Base-by-base conservation (phyloP, 2,113 vertebrate genomes). In the Taurulus bubalis region DNA sequence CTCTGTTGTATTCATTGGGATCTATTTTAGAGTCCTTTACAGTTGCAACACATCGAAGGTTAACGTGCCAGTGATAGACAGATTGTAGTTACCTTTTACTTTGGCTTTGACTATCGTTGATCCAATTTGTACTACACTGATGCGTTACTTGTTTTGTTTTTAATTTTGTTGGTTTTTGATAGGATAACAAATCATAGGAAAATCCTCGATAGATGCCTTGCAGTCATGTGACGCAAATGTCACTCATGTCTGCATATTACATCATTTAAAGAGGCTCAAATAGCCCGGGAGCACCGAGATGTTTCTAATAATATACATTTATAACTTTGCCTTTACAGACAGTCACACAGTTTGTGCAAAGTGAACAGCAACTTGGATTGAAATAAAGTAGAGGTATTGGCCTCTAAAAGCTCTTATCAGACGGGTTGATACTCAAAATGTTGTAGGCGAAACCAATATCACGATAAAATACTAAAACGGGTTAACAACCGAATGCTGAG, bases 11-110 rank as follows among this genome's bases (percentile, higher is more conserved):
- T 71, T 58, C 7, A 32, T 55, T 56, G 10, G 9, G 18, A n/a
- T 78, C 45, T 83, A 16, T 63, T 77, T 81, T 53, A 45, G 73
- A 77, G 38, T 28, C 26, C 55, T 30, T 63, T 53, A 58, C 55
- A 72, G 53, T 53, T 32, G n/a, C 26, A 8, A 26, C 45, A 66
- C 38, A 28, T 56, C 0, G 3, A 32, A 32, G 40, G 30, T 67
- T 42, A 40, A 74, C 49, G 34, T 49, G 8, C 1, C 28, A 49
- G 11, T 26, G 42, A 51, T 6, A 22, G 2, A 55, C 15, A 11
- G 20, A 2, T 47, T 45, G 6, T 24, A 49, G 70, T 67, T 14
- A 28, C 24, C 51, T 49, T 20, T 4, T 42, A 62, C 11, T n/a
- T 42, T 62, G 56, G 28, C 6, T 30, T 63, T 38, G 42, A 20